These are phyloP conservation scores for Cyprinodon brontotheroides DNA, from an alignment of 2,113 vertebrate species.

Conservation along the genomic window DNA sequence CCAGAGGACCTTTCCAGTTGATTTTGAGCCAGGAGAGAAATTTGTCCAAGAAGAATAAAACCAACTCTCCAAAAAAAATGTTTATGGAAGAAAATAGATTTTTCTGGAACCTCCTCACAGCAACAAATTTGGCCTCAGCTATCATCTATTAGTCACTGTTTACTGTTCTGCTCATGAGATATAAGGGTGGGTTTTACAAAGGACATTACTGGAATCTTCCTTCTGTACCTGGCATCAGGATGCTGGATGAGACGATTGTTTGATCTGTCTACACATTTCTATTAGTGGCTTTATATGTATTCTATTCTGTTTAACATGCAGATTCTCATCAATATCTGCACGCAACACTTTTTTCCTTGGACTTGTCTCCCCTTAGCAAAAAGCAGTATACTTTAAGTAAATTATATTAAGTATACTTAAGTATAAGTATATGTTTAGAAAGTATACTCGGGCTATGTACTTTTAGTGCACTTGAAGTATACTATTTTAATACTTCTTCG, in stretches of 20 bases:
- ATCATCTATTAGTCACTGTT: slow-evolving; percentile 24
- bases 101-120: slow-evolving; percentile 51
- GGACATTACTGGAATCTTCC: neutral
- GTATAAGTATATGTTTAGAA: too few relatives aligned
- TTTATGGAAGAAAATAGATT: slow-evolving; percentile 53
- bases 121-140: slow-evolving; percentile 35
- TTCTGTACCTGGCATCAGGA: neutral
- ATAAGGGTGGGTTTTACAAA: neutral
- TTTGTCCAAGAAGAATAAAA: slow-evolving; percentile 44
- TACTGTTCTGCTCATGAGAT: slow-evolving; percentile 18
- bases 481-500: too few relatives aligned
- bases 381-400: too few relatives aligned
- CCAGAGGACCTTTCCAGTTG: slow-evolving; percentile 47
- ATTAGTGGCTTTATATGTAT: neutral
- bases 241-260: neutral
- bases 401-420: too few relatives aligned
- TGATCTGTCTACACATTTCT: neutral
- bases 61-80: slow-evolving; percentile 45
- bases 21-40: slow-evolving; percentile 47
- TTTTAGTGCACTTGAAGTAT: too few relatives aligned
- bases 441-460: too few relatives aligned
- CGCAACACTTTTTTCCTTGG: slow-evolving; percentile 37
- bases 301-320: neutral
- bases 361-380: too few relatives aligned
- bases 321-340: slow-evolving; percentile 1